Evolutionary conservation across 2,888 invertebrate genomes (phyloP), one percentile per base, ranked within the genome.

Genomic region (Cosmorhoe ocellata): DNA sequence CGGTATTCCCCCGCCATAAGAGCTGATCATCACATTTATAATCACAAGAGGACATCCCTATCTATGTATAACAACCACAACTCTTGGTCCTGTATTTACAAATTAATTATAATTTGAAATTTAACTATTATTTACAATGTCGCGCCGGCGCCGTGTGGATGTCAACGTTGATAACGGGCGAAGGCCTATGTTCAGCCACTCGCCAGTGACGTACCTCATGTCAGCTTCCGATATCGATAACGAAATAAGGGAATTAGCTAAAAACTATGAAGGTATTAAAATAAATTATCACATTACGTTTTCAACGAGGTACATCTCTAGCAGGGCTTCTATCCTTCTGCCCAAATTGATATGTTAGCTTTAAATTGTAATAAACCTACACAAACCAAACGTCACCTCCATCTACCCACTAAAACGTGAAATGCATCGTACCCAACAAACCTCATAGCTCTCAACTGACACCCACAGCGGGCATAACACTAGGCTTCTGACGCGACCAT

Each of bases 401-500:
- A 22, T n/a, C 12, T 31, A 12, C n/a, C 11, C 7, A 12, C 11
- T 1, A 2, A 5, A 31, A 6, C 12, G 7, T 12, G 18, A 34
- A 22, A 10, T 34, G 18, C 34, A 24, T 12, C 32, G 9, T 3
- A 18, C 1, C 2, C 3, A 4, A 24, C 24, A 7, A 24, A 24
- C 5, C 24, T 1, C 4, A 24, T 31, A 11, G 2, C 12, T 11
- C 5, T 31, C 10, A 3, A 5, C 32, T 32, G 0, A 11, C 5
- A 31, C 37, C 27, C 22, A 50, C 22, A 33, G 8, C 30, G 40
- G 32, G 8, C 24, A 12, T 22, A 31, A 18, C 26, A 31, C 89
- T 91, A 95, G 79, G 94, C 94, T 74, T 97, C 97, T 6, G 96
- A 95, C 62, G 95, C 96, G 59, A 97, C 94, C 28, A 96, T 95